A percentile compares a stretch with the other conserved stretches of the same genome.
Conservation (phyloP, 2,888 invertebrate species). For the Xanthia icteritia region DNA sequence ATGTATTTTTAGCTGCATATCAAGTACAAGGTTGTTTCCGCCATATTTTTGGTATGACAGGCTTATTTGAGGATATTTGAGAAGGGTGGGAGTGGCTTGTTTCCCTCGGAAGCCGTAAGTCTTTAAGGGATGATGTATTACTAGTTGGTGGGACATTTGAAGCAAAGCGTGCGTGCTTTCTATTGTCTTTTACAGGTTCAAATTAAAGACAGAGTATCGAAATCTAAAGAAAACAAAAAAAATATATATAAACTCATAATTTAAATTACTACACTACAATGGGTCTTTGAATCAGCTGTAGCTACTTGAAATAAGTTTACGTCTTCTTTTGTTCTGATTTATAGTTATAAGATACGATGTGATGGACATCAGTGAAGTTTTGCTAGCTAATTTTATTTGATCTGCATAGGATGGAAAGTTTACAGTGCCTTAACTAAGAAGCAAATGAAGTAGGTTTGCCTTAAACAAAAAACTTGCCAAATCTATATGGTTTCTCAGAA, state of each 20-base stretch:
- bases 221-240: no score
- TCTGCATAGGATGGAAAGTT: neutral
- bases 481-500: no score
- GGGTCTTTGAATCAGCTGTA: no score
- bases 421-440: no score
- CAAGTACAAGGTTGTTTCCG: slow-evolving; percentile 50
- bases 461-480: no score
- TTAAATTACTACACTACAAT: no score
- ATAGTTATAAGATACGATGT: neutral
- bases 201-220: neutral
- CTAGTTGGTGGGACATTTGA: neutral
- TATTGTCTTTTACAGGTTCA: neutral
- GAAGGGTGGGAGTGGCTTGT: slow-evolving; percentile 19
- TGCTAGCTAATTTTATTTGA: neutral
- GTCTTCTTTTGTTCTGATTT: no score
- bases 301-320: no score
- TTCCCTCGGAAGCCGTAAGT: slow-evolving; percentile 6
- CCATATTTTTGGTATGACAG: slow-evolving; percentile 35
- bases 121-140: neutral
- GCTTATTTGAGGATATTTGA: slow-evolving; percentile 47
- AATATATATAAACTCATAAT: no score
- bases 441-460: no score
- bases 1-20: slow-evolving; percentile 57
- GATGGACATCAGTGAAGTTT: neutral
- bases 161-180: neutral